Conservation (phyloP, 2,113 vertebrate genomes). For the Carassius auratus region DNA sequence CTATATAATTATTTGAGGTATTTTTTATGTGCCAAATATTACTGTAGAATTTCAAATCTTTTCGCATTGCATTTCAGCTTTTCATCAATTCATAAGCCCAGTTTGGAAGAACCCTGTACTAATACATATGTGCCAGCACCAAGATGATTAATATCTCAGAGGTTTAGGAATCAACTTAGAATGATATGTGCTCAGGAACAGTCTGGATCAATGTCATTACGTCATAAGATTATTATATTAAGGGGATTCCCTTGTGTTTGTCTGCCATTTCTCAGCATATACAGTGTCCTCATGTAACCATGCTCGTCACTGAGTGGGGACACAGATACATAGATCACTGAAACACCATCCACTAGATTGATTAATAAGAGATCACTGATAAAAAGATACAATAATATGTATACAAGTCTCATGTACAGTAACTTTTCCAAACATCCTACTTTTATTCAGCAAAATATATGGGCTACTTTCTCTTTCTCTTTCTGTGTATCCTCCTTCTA, state of each 20-base stretch:
- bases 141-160: not conserved
- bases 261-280: not conserved
- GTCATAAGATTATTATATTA: conserved; percentile 57
- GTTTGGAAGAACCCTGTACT: not conserved
- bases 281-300: conserved; percentile 18
- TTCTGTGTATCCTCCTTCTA: not conserved
- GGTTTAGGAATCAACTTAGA: conserved; percentile 19
- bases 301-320: not conserved
- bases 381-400: no score
- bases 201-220: conserved; percentile 49
- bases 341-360: not conserved
- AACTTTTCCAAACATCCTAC: not conserved
- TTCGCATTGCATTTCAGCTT: not conserved
- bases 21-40: not conserved
- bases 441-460: not conserved
- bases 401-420: not conserved
- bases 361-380: not conserved
- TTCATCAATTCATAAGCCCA: not conserved
- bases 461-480: not conserved
- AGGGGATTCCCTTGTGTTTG: conserved; percentile 61
- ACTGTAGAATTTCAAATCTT: not conserved
- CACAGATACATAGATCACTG: not conserved
- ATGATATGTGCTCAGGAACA: conserved; percentile 16
- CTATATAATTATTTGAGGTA: not conserved
- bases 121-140: not conserved